Conservation (phyloP, 2,797 vertebrate genomes). For the Cyprinodon diabolis region DNA sequence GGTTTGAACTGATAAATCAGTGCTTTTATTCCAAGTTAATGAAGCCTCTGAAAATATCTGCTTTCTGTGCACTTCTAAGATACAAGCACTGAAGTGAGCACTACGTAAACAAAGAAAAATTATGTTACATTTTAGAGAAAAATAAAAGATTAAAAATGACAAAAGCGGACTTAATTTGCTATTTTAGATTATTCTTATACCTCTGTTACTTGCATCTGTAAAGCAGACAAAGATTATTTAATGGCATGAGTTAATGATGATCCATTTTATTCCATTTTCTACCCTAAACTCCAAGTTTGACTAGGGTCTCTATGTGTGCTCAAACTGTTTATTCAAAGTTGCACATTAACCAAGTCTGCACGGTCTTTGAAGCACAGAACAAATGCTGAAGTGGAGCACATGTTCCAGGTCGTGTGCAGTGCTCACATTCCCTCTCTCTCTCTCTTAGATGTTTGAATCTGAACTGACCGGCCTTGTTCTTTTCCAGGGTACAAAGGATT, state of each 20-base stretch:
- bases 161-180: conserved; percentile 25
- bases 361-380: conserved; percentile 54
- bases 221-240: too few species aligned
- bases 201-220: too few species aligned
- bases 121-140: conserved; percentile 17
- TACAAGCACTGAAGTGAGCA: conserved; percentile 24
- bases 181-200: conserved; percentile 17
- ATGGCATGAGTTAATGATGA: neutral
- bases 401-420: conserved; percentile 36
- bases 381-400: conserved; percentile 37
- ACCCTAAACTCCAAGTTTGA: conserved; percentile 45
- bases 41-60: neutral
- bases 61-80: too few species aligned
- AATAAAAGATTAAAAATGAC: conserved; percentile 18
- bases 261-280: neutral
- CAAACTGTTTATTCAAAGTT: conserved; percentile 73
- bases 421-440: conserved; percentile 32
- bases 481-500: neutral
- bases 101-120: conserved; percentile 33
- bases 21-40: neutral
- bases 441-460: conserved; percentile 20
- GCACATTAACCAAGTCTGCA: conserved; percentile 78
- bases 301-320: conserved; percentile 52
- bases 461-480: neutral
- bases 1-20: neutral